Percentiles rank a stretch among this genome's conserved stretches.
Evolutionary conservation across 2,113 vertebrate genomes (phyloP).

Genomic region (Saguinus imperator): DNA sequence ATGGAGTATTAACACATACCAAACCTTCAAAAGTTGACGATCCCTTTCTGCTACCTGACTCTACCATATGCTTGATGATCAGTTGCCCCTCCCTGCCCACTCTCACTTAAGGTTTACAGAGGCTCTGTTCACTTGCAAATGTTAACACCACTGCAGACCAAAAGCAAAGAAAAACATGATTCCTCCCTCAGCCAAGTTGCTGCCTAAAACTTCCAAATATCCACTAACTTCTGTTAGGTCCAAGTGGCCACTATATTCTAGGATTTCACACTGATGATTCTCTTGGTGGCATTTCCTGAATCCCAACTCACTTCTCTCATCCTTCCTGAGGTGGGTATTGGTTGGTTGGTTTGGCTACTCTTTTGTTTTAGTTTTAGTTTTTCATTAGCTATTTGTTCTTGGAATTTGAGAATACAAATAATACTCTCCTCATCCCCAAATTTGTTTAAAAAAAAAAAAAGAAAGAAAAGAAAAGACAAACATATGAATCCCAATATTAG

Average conservation of each 20-base stretch:
- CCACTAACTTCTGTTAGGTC: neutral
- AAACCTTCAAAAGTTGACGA: neutral
- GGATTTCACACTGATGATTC: neutral
- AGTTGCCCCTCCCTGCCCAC: rapidly evolving
- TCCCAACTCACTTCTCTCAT: neutral
- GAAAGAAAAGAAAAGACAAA: neutral
- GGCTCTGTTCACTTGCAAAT: neutral
- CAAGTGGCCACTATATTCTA: neutral
- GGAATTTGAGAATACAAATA: neutral
- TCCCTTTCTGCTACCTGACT: neutral
- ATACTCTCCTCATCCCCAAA: neutral
- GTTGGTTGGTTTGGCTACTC: neutral
- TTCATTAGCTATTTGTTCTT: neutral
- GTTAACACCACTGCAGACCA: neutral
- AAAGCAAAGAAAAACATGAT: neutral
- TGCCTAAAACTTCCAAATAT: neutral
- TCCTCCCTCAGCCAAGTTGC: neutral
- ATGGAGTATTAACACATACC: neutral
- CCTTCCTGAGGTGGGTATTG: neutral
- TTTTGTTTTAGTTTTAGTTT: neutral
- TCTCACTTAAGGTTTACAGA: neutral
- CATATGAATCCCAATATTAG: neutral
- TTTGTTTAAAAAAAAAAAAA: neutral
- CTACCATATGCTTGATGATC: rapidly evolving
- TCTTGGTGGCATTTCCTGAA: neutral